Evolutionary conservation across 2,113 vertebrate species (phyloP).

Genomic region (Vulpes lagopus): DNA sequence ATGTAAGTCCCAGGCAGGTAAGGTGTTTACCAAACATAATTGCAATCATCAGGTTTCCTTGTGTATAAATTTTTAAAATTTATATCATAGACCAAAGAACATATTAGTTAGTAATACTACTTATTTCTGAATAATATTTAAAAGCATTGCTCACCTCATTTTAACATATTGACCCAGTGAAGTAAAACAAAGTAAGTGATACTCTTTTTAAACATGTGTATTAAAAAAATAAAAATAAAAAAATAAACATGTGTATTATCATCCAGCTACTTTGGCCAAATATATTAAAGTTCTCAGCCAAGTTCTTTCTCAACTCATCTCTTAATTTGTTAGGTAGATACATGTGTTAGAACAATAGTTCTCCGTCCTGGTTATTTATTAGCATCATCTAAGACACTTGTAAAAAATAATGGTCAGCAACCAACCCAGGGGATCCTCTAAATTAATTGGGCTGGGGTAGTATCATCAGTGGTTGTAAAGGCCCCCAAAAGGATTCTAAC

Average conservation of each 20-base stretch:
- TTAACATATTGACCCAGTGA: not conserved
- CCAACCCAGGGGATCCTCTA: not conserved
- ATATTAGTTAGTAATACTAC: not conserved
- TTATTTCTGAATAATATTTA: not conserved
- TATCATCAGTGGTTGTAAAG: not conserved
- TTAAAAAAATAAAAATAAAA: no score
- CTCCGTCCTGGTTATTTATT: not conserved
- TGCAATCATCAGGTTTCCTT: not conserved
- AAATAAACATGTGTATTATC: not conserved
- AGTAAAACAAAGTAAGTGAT: slow-evolving; percentile 39
- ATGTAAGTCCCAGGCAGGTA: not conserved
- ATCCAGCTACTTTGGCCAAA: not conserved
- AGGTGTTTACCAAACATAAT: not conserved
- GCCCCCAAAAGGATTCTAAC: not conserved
- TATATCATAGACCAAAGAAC: not conserved
- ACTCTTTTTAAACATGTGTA: not conserved
- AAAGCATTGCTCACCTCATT: not conserved
- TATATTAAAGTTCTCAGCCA: not conserved
- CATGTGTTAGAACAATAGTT: not conserved
- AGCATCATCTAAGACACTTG: not conserved
- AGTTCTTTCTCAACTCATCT: not conserved
- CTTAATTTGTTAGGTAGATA: not conserved
- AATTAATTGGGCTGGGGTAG: not conserved
- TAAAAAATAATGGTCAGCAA: not conserved
- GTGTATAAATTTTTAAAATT: not conserved